A percentile compares a stretch with the other conserved stretches of the same genome.
Evolutionary conservation across 2,888 invertebrate genomes (phyloP).

Genomic region (Andrena camellia): DNA sequence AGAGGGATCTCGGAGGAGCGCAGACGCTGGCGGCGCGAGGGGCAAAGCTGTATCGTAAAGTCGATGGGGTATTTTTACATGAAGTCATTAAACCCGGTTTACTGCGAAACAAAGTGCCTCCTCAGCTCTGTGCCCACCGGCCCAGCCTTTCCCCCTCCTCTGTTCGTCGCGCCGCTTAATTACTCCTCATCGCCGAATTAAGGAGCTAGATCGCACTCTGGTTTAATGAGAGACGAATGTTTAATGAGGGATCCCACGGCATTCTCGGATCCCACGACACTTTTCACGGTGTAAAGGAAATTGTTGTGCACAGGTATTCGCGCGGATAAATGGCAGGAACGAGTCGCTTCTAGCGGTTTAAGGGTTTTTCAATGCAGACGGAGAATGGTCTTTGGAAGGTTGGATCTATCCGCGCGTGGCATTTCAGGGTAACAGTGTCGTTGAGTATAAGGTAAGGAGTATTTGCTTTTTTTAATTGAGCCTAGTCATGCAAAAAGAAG

Average conservation of each 20-base stretch:
- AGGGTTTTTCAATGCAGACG: conserved; percentile 1
- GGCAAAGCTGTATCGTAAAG: conserved; percentile 75
- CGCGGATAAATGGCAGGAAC: background rate
- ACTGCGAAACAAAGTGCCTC: conserved; percentile 79
- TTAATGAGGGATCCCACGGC: conserved; percentile 65
- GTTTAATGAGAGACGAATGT: conserved; percentile 76
- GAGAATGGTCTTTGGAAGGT: background rate
- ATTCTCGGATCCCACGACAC: conserved; percentile 54
- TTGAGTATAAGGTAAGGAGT: no score
- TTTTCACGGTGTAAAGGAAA: conserved; percentile 68
- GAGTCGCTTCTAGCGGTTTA: background rate
- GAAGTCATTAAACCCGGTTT: conserved; percentile 82
- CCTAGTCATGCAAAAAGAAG: no score
- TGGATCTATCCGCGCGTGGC: background rate
- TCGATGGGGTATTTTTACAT: conserved; percentile 82
- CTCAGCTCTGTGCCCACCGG: conserved; percentile 1
- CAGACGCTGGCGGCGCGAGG: conserved; percentile 42
- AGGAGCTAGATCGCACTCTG: conserved; percentile 68
- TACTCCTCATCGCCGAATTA: conserved; percentile 80
- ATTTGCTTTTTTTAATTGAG: no score
- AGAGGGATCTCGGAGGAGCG: conserved; percentile 15
- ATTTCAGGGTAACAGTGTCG: no score
- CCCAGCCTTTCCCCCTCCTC: conserved; percentile 8
- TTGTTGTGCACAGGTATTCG: conserved; percentile 18
- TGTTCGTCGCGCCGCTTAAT: conserved; percentile 71